Evolutionary conservation across 2,797 vertebrate genomes (phyloP).

Genomic region (Staurois parvus): DNA sequence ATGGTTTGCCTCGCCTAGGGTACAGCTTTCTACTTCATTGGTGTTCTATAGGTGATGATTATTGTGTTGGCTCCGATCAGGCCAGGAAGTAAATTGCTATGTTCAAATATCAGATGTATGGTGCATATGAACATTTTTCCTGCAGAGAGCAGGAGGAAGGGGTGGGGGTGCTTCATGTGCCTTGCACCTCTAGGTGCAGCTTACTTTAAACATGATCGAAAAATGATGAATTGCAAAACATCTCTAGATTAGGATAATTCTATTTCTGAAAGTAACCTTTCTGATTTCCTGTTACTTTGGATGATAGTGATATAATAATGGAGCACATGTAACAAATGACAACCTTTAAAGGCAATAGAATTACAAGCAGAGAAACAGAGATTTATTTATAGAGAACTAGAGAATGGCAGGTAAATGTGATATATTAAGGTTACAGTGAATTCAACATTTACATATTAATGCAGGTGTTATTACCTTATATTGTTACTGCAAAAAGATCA

Average conservation of each 20-base stretch:
- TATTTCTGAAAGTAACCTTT: conserved; percentile 29
- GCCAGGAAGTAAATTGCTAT: no score
- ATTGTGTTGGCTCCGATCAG: no score
- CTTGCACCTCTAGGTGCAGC: no score
- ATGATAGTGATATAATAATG: conserved; percentile 6
- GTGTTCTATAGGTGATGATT: no score
- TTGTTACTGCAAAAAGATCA: no score
- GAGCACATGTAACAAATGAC: conserved; percentile 15
- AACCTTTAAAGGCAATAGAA: conserved; percentile 32
- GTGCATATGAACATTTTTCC: no score
- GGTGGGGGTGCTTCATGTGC: no score
- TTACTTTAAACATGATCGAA: no score
- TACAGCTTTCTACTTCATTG: no score
- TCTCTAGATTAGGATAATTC: background rate
- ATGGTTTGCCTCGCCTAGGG: no score
- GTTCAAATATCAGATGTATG: no score
- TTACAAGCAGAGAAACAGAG: conserved; percentile 1
- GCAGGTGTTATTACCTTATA: background rate
- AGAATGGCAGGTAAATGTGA: conserved; percentile 6
- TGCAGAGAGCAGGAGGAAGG: no score
- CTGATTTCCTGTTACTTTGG: conserved; percentile 3
- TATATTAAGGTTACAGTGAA: background rate
- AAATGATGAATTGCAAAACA: conserved; percentile 36
- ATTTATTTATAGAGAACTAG: conserved; percentile 12
- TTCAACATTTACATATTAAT: background rate